These are phyloP conservation scores for Falcaria lacertinaria DNA, from an alignment of 2,888 invertebrate genomes.

Conservation along the genomic window DNA sequence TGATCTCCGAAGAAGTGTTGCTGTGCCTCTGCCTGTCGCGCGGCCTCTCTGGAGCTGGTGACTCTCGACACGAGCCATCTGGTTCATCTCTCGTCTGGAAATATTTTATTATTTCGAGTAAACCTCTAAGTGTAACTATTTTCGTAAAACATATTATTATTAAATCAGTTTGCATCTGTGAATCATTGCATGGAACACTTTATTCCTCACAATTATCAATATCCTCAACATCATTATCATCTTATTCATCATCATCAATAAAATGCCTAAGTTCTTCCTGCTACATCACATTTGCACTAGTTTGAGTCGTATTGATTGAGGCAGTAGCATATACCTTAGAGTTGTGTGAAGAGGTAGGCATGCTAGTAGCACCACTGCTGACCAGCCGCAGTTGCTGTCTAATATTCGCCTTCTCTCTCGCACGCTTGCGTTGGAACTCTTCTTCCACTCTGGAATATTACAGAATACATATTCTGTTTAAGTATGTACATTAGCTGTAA, in stretches of 20 bases:
- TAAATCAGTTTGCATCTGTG: no score
- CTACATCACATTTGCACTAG: no score
- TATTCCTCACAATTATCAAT: no score
- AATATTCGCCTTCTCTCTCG: constrained; percentile 86
- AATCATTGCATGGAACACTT: no score
- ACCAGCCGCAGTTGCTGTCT: constrained; percentile 87
- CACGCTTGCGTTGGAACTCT: constrained; percentile 91
- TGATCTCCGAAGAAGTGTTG: constrained; percentile 75
- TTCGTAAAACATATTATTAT: no score
- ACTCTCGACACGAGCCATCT: constrained; percentile 85
- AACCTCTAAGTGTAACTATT: no score
- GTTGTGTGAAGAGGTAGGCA: constrained; percentile 66
- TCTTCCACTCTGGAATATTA: constrained; percentile 84
- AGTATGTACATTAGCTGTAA: not conserved
- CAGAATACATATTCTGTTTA: not conserved
- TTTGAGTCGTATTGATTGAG: no score
- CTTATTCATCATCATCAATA: no score
- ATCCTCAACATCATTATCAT: no score
- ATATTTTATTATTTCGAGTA: no score
- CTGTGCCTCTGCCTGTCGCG: constrained; percentile 57
- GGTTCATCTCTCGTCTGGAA: constrained; percentile 83
- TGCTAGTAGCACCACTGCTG: constrained; percentile 82
- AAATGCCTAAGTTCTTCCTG: no score
- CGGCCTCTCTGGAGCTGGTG: constrained; percentile 55
- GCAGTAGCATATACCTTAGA: constrained; percentile 41